A percentile compares a stretch with the other conserved stretches of the same genome.
Evolutionary conservation across 2,797 vertebrate genomes (phyloP).

Genomic region (Rhinoraja longicauda): DNA sequence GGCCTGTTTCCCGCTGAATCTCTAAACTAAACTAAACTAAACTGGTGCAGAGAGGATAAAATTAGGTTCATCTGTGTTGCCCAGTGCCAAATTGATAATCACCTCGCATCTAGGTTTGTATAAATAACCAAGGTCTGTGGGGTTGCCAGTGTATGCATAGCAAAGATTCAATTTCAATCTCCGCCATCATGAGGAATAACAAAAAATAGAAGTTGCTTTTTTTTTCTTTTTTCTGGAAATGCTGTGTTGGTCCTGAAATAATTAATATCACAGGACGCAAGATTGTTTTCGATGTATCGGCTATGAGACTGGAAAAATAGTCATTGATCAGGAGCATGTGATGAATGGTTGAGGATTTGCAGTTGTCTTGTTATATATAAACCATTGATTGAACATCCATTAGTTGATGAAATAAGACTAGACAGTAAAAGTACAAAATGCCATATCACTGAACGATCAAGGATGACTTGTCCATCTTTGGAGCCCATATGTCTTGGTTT

Average conservation of each 20-base stretch:
- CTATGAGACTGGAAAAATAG: neutral
- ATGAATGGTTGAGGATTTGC: slow-evolving; percentile 33
- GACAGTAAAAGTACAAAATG: slow-evolving; percentile 41
- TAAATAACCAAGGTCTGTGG: neutral
- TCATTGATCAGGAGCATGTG: slow-evolving; percentile 37
- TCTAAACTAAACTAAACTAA: no score
- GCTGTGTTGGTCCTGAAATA: neutral
- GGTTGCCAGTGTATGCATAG: neutral
- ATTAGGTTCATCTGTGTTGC: neutral
- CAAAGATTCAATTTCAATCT: neutral
- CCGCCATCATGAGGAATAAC: neutral
- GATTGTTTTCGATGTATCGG: slow-evolving; percentile 9
- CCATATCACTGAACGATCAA: slow-evolving; percentile 9
- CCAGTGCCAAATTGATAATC: neutral
- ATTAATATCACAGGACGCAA: neutral
- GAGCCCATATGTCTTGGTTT: slow-evolving; percentile 35
- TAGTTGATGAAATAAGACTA: slow-evolving; percentile 38
- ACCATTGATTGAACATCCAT: slow-evolving; percentile 39
- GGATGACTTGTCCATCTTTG: slow-evolving; percentile 17
- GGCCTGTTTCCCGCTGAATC: no score
- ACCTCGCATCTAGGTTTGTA: neutral
- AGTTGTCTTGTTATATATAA: neutral
- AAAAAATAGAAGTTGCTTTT: neutral
- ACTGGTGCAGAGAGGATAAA: neutral
- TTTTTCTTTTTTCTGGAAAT: neutral